These are phyloP conservation scores for Empidonax alnorum DNA, from an alignment of 2,113 vertebrate species.

Conservation along the genomic window DNA sequence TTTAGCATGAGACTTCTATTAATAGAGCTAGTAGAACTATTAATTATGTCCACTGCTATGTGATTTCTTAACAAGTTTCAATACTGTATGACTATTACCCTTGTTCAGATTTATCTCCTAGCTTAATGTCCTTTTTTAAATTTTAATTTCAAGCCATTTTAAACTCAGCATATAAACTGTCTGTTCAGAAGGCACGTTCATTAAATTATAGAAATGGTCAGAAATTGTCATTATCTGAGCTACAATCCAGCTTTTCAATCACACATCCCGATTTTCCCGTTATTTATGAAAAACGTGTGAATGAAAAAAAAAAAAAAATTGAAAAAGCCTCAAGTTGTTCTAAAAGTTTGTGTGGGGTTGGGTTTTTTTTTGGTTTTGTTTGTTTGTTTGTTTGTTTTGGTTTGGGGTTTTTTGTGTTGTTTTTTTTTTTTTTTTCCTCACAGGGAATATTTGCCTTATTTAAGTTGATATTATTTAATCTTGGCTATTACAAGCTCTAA, in stretches of 20 bases:
- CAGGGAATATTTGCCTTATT: neutral
- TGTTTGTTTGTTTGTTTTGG: too few species aligned
- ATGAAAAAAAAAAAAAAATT: neutral
- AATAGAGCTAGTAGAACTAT: conserved; percentile 1
- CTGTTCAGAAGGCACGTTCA: neutral
- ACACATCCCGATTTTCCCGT: neutral
- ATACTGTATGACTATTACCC: neutral
- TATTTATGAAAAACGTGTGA: neutral
- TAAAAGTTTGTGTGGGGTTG: neutral
- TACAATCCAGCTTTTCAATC: neutral
- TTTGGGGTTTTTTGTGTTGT: neutral
- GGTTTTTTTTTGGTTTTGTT: too few species aligned
- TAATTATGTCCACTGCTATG: neutral
- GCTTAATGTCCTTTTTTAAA: conserved; percentile 20
- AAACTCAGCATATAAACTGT: neutral
- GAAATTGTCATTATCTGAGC: neutral
- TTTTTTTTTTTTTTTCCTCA: neutral
- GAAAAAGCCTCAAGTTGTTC: neutral
- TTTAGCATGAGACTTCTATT: neutral
- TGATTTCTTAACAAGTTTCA: conserved; percentile 19
- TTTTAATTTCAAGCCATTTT: conserved; percentile 58
- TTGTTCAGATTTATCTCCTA: conserved; percentile 47
- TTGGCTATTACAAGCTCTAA: neutral
- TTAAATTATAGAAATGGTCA: neutral
- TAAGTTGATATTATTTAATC: neutral